Evolutionary conservation across 2,113 vertebrate genomes (phyloP).

Genomic region (Naja naja): DNA sequence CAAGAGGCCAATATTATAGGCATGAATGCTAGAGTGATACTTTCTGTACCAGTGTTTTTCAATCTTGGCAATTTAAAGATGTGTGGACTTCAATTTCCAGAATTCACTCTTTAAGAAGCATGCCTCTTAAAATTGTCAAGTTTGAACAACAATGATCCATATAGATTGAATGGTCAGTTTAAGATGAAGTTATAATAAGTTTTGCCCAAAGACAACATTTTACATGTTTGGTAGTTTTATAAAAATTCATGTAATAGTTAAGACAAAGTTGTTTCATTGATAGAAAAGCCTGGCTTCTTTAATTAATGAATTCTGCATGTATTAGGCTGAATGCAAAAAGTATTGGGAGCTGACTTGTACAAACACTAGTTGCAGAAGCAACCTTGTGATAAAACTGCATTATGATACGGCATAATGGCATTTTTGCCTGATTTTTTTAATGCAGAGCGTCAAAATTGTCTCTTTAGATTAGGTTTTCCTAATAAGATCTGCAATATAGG

Average conservation of each 20-base stretch:
- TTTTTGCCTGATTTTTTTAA: neutral
- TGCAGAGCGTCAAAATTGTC: neutral
- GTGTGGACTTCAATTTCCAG: neutral
- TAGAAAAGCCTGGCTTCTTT: neutral
- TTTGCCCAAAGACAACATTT: neutral
- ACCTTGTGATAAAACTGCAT: neutral
- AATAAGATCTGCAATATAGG: slow-evolving; percentile 2
- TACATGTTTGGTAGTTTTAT: neutral
- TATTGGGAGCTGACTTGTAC: neutral
- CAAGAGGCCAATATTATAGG: neutral
- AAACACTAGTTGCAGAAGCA: neutral
- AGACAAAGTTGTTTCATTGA: neutral
- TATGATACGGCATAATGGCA: neutral
- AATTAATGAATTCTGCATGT: neutral
- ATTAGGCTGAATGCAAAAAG: neutral
- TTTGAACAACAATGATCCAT: neutral
- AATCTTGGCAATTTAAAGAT: neutral
- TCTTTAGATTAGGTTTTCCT: neutral
- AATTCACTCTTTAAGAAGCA: neutral
- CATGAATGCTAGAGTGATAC: neutral
- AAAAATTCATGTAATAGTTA: neutral
- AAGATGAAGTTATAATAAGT: neutral
- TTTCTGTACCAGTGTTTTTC: neutral
- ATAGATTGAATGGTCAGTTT: neutral
- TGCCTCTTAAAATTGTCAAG: neutral